A percentile compares a stretch with the other conserved stretches of the same genome.
These are phyloP conservation scores for Eidolon dupreanum DNA, from an alignment of 2,797 vertebrate species.

Conservation along the genomic window DNA sequence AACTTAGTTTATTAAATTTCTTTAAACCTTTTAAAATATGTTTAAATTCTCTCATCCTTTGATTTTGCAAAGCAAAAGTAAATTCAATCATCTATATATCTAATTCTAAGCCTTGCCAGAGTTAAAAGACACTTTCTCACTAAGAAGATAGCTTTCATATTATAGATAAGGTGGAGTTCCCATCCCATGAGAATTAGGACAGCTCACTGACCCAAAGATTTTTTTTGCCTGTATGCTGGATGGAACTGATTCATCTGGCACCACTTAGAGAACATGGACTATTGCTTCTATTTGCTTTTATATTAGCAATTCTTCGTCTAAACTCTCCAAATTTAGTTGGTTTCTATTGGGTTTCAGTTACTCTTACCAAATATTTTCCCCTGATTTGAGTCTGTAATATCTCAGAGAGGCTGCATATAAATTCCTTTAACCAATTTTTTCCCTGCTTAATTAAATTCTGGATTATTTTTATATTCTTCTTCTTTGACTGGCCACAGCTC, in stretches of 20 bases:
- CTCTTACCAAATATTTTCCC: not conserved
- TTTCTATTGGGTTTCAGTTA: not conserved
- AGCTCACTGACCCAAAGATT: not conserved
- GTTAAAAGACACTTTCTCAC: not conserved
- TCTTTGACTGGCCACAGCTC: not conserved
- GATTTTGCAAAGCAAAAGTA: slow-evolving; percentile 9
- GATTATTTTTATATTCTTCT: not conserved
- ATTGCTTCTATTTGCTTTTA: not conserved
- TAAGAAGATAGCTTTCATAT: not conserved
- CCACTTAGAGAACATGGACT: not conserved
- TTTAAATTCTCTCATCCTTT: not conserved
- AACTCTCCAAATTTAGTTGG: not conserved
- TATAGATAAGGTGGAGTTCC: not conserved
- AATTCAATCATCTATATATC: not conserved
- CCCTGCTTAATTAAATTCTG: not conserved
- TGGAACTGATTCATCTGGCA: not conserved
- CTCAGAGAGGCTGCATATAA: not conserved
- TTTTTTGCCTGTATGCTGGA: not conserved
- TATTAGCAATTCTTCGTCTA: not conserved
- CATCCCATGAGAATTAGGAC: not conserved
- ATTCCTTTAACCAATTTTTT: not conserved
- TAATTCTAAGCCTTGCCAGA: not conserved
- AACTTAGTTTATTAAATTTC: not conserved
- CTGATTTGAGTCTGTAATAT: not conserved
- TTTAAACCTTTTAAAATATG: slow-evolving; percentile 19